Percentiles rank a stretch among this genome's conserved stretches.
Evolutionary conservation across 35 echinoderm and acorn worm species (phyloP).

Genomic region (Strongylocentrotus purpuratus): DNA sequence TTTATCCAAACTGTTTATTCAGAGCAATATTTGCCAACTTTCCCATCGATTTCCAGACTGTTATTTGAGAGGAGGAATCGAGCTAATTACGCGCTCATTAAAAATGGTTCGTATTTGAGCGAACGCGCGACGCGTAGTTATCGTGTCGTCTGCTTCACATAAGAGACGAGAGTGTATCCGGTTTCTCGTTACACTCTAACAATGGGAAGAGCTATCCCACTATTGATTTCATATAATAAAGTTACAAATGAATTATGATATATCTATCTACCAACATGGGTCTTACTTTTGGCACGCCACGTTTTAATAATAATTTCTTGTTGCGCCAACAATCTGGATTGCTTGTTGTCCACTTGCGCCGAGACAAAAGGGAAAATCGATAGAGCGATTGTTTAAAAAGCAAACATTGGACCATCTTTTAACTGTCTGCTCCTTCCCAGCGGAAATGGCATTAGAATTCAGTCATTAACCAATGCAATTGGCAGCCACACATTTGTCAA

Average conservation of each 20-base stretch:
- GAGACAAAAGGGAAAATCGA: constrained; percentile 20
- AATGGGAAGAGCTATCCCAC: background rate
- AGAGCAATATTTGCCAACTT: constrained; percentile 46
- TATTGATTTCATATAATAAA: background rate
- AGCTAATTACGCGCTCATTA: constrained; percentile 30
- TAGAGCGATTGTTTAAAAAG: constrained; percentile 13
- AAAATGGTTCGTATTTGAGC: background rate
- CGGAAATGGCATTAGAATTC: background rate
- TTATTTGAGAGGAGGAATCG: background rate
- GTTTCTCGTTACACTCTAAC: background rate
- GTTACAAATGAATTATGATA: background rate
- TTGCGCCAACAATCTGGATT: background rate
- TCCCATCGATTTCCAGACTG: constrained; percentile 31
- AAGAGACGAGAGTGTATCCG: background rate
- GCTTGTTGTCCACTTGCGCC: background rate
- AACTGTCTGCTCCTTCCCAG: background rate
- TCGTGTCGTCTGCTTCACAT: background rate
- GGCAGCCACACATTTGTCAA: constrained; percentile 35
- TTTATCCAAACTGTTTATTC: constrained; percentile 32
- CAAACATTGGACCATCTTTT: constrained; percentile 9
- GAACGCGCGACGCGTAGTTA: background rate
- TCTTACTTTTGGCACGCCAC: background rate
- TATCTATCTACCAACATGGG: background rate
- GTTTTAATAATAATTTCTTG: background rate
- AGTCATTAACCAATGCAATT: background rate